These are phyloP conservation scores for Pogona vitticeps DNA, from an alignment of 2,113 vertebrate species.

Conservation along the genomic window DNA sequence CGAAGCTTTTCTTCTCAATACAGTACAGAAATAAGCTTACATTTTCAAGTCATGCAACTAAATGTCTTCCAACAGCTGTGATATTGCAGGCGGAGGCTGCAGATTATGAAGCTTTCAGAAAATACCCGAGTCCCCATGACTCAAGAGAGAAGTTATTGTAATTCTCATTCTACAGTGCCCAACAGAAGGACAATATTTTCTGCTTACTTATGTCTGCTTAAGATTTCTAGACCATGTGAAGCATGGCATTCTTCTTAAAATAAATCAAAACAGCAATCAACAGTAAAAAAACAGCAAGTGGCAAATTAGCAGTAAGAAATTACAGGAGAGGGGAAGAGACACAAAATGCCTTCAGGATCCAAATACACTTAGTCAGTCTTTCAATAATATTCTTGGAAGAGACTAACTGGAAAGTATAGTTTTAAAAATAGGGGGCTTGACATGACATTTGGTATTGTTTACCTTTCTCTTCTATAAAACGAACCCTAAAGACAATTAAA, in stretches of 20 bases:
- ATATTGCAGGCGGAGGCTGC: not conserved
- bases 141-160: not conserved
- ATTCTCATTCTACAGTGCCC: not conserved
- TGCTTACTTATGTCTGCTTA: not conserved
- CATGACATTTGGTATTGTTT: not conserved
- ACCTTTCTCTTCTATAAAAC: not conserved
- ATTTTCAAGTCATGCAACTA: not conserved
- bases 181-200: not conserved
- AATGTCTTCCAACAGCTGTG: not conserved
- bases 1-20: not conserved
- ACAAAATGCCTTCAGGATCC: not conserved
- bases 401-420: not conserved
- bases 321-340: not conserved
- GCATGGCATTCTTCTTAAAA: not conserved
- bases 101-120: not conserved
- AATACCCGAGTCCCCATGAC: not conserved
- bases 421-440: not conserved
- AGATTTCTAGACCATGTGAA: not conserved
- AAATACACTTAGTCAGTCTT: not conserved
- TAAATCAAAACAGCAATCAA: not conserved
- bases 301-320: not conserved
- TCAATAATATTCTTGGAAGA: not conserved
- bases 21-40: not conserved
- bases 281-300: not conserved
- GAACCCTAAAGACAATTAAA: not conserved